Evolutionary conservation across 1,140 invertebrate genomes (phyloP), one percentile per base, ranked within the genome.

Genomic region (Hyphantria cunea): DNA sequence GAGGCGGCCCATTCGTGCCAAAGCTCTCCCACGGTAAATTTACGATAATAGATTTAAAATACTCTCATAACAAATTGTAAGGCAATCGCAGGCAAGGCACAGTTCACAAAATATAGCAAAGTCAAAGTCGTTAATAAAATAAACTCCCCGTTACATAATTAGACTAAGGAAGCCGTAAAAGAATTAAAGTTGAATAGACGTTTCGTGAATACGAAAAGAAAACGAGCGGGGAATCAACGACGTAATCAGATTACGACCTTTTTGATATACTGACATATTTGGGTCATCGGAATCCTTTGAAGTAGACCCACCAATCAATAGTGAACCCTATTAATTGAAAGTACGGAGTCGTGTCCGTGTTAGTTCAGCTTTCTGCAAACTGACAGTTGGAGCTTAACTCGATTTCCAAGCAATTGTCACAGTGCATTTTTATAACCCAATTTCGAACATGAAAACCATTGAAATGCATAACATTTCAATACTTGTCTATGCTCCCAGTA

Each of bases 401-500:
- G 2, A 17, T 48, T 44, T 25, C 8, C 25, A 11, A 33, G 25
- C 12, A 12, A 50, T 12, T 3, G n/a, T 8, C n/a, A 25, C 15
- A 5, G 12, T 34, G 37, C 13, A 44, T 44, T 39, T 39, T 39
- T 39, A 39, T 3, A n/a, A 10, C 7, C 31, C 10, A 9, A 12
- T 17, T 47, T 33, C 34, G 42, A 53, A 47, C 7, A 39, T 25
- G 32, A 52, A 60, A 7, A n/a, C 17, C 12, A 33, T 44, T 50
- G 17, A 17, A 51, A 10, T 15, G 37, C 25, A 65, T 61, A 45
- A 61, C 50, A 72, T 77, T 72, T 74, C 72, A 74, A 64, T 78
- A 69, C 79, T 72, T 74, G 72, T 66, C 60, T 66, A 25, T 48
- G 45, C 58, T 61, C 73, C 2, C 17, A 25, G 17, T 82, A 80